A percentile compares a stretch with the other conserved stretches of the same genome.
Evolutionary conservation across 37 sponge, comb jelly and placozoan species (phyloP).

Genomic region (Aphrocallistes beatrix): DNA sequence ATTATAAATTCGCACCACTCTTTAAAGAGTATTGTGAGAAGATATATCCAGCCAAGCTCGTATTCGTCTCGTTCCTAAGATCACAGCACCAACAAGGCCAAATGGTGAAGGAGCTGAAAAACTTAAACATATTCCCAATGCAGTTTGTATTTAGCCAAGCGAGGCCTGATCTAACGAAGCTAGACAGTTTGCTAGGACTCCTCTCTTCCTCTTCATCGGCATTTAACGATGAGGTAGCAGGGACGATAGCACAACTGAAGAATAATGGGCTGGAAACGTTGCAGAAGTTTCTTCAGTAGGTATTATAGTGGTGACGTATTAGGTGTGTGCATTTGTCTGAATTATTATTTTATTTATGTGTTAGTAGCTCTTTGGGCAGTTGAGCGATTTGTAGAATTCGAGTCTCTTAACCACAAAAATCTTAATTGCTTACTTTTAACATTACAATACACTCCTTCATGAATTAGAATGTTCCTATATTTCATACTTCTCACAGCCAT

Average conservation of each 20-base stretch:
- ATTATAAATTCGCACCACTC: background rate
- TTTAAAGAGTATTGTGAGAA: background rate
- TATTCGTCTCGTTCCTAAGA: background rate
- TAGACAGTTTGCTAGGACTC: background rate
- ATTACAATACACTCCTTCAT: no score
- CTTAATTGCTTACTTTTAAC: no score
- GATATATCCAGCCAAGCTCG: background rate
- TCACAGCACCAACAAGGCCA: background rate
- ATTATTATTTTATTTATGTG: no score
- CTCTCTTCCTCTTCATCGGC: background rate
- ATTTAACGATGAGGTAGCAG: background rate
- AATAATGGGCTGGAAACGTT: background rate
- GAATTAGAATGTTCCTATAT: no score
- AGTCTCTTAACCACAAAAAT: no score
- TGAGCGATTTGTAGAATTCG: no score
- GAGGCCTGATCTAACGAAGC: background rate
- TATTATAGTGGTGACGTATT: background rate
- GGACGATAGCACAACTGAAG: background rate
- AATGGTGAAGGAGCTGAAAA: constrained; percentile 5
- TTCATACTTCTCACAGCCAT: no score
- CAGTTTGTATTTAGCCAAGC: constrained; percentile 19
- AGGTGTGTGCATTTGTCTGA: no score
- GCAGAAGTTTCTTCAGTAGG: background rate
- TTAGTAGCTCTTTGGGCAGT: no score
- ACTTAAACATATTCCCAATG: background rate